These are phyloP conservation scores for Subacronicta megacephala DNA, from an alignment of 2,888 invertebrate genomes.

Conservation along the genomic window DNA sequence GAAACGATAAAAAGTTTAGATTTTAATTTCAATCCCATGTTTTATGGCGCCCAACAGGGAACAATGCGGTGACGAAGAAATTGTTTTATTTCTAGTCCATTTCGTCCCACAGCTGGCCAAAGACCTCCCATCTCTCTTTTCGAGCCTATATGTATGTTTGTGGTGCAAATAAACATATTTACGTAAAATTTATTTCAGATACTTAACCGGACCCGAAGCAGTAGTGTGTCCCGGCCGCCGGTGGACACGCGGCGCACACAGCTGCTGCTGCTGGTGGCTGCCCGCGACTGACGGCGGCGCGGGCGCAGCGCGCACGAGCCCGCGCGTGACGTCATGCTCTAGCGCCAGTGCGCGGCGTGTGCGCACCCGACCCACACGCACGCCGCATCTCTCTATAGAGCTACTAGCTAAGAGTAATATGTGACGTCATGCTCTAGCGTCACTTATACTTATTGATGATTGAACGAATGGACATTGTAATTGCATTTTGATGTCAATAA, in stretches of 20 bases:
- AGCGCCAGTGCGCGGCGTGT: constrained; percentile 63
- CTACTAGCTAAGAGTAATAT: constrained; percentile 20
- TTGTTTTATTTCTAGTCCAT: too few relatives aligned
- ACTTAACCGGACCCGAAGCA: constrained; percentile 80
- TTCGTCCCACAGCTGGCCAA: too few relatives aligned
- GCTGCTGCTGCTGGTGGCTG: constrained; percentile 74
- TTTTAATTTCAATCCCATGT: not conserved
- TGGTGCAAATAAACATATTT: too few relatives aligned
- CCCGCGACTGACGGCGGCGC: constrained; percentile 79
- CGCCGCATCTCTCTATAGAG: constrained; percentile 32
- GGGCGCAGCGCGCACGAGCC: constrained; percentile 67
- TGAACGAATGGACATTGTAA: too few relatives aligned
- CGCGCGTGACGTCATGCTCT: constrained; percentile 84
- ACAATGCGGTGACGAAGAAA: too few relatives aligned
- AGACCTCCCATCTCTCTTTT: too few relatives aligned
- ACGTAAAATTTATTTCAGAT: constrained; percentile 69
- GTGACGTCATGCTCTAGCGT: not conserved
- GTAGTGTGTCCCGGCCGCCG: constrained; percentile 70
- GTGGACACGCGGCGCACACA: constrained; percentile 77
- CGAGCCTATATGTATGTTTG: too few relatives aligned
- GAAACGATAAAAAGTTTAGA: not conserved
- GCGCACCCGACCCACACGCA: constrained; percentile 40
- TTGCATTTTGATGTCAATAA: not conserved
- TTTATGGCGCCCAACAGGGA: not conserved
- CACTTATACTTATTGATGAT: too few relatives aligned